Base-by-base conservation (phyloP, 2,797 vertebrate species). In the Chromobotia macracanthus region DNA sequence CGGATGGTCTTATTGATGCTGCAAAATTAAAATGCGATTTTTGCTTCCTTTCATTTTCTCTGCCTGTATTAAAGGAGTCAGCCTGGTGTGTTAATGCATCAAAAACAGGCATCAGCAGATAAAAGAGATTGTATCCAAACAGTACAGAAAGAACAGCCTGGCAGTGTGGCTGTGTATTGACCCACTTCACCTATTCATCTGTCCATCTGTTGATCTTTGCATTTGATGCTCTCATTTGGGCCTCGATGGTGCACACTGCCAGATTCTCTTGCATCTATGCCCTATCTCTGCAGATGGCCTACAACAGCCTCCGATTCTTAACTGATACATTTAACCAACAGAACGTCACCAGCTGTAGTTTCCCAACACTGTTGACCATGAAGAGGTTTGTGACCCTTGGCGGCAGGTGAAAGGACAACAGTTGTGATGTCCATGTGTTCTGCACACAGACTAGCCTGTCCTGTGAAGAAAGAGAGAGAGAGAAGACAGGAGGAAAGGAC, bases 91-190 rank as follows among this genome's bases (percentile, higher is more conserved):
- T n/a, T n/a, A n/a, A n/a, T n/a, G n/a, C n/a, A n/a, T n/a, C n/a
- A n/a, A 31, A 31, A 31, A 31, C 41, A 61, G 23, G 25, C 70
- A 77, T 50, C 63, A 77, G 25, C 0, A 12, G 53, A 80, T 48
- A 68, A 79, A 83, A 63, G 70, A 79, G 55, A 72, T 72, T 38
- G 67, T 31, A 72, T 58, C 68, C 69, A 79, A 70, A 80, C 3
- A 79, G 35, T 73, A 72, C 77, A 85, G 72, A 50, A 41, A 90
- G 84, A 89, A 92, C 89, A 72, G 82, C 76, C 31, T 60, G 79
- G 80, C 58, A 56, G 19, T 50, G 55, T 72, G 66, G 70, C 65
- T 70, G n/a, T 18, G 46, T 23, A 55, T 63, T 56, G 63, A 76
- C 35, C 67, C 63, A 28, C 16, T 31, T 63, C 28, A 46, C 16